Conservation (phyloP, 2,888 invertebrate species). For the Eupelmus urozonus region DNA sequence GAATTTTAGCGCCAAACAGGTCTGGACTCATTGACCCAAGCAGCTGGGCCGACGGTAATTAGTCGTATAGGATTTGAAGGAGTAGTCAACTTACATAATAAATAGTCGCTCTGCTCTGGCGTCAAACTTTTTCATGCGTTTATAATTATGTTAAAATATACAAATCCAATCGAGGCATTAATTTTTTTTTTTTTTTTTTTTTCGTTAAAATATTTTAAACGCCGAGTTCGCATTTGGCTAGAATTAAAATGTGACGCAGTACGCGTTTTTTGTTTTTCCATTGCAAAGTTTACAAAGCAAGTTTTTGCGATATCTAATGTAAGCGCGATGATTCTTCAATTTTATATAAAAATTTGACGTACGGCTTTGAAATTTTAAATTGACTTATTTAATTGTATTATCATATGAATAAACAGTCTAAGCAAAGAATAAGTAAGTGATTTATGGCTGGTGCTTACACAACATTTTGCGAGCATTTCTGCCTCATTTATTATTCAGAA, state of each 20-base stretch:
- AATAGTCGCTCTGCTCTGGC: background rate
- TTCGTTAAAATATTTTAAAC: no score
- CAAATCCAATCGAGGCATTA: background rate
- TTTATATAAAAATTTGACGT: slow-evolving; percentile 5
- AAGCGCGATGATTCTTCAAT: slow-evolving; percentile 8
- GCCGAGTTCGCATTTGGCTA: no score
- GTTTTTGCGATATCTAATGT: slow-evolving; percentile 12
- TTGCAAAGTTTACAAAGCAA: background rate
- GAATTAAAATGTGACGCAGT: background rate
- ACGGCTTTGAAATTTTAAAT: slow-evolving; percentile 27
- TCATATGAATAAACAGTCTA: slow-evolving; percentile 30
- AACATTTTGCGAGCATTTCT: slow-evolving; percentile 44
- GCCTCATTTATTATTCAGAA: slow-evolving; percentile 44
- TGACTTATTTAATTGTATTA: slow-evolving; percentile 45
- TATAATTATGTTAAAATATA: slow-evolving; percentile 7
- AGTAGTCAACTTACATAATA: background rate
- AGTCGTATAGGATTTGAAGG: background rate
- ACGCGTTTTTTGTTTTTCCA: background rate
- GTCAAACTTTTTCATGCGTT: background rate
- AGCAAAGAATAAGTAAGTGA: slow-evolving; percentile 39
- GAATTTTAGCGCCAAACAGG: slow-evolving; percentile 3
- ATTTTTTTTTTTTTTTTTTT: no score
- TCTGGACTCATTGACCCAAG: slow-evolving; percentile 2
- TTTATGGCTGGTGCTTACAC: slow-evolving; percentile 47
- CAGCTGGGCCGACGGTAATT: background rate